Conservation (phyloP, 2,888 invertebrate genomes). For the Ophion costatus region DNA sequence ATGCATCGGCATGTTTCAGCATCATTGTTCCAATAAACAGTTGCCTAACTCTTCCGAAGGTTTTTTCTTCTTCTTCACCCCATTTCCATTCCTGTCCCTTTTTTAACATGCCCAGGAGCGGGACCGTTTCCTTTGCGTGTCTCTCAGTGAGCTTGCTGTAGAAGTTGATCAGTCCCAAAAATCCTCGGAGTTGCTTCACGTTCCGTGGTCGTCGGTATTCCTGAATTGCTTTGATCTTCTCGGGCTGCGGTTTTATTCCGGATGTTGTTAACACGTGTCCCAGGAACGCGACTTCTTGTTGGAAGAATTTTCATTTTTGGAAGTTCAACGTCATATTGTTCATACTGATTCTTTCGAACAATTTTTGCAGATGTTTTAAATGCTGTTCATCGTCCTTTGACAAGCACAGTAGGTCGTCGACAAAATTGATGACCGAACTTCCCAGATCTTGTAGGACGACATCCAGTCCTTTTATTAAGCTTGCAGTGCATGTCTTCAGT, state of each 20-base stretch:
- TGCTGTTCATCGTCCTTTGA: constrained; percentile 1
- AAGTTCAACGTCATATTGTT: constrained; percentile 66
- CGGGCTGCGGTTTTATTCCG: constrained; percentile 67
- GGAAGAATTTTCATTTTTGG: constrained; percentile 68
- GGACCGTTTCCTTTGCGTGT: background rate
- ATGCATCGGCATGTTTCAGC: too few relatives aligned
- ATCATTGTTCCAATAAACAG: too few relatives aligned
- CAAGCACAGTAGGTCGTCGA: constrained; percentile 45
- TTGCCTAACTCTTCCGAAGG: too few relatives aligned
- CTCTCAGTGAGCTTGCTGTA: background rate
- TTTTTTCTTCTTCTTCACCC: too few relatives aligned
- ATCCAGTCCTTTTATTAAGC: too few relatives aligned
- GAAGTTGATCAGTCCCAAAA: background rate
- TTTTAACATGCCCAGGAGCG: too few relatives aligned
- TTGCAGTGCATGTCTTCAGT: background rate
- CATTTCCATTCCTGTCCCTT: too few relatives aligned
- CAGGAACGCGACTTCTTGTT: constrained; percentile 68
- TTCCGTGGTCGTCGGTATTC: background rate
- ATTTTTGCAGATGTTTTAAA: constrained; percentile 51
- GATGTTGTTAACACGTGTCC: constrained; percentile 66
- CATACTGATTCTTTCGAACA: constrained; percentile 56
- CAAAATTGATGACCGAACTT: constrained; percentile 35
- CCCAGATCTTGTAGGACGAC: background rate
- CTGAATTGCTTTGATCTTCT: constrained; percentile 48
- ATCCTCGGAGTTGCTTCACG: background rate